These are phyloP conservation scores for Chaetophractus vellerosus DNA, from an alignment of 2,797 vertebrate genomes.

Conservation along the genomic window DNA sequence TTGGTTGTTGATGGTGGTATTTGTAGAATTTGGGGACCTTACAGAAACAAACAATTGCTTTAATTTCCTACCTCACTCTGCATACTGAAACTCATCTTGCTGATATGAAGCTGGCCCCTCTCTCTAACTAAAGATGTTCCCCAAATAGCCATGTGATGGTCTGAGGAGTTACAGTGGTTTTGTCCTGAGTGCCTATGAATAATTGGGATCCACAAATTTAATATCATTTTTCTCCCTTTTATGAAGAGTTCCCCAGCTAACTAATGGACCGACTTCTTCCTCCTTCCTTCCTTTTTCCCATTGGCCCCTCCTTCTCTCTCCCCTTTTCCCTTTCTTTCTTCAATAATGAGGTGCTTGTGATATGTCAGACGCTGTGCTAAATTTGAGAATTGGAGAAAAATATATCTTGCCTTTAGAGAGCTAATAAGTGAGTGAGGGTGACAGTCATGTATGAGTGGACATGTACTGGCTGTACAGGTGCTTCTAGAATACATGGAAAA, in stretches of 20 bases:
- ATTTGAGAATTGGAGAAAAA: slow-evolving; percentile 35
- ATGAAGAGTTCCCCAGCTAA: neutral
- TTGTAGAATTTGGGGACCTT: neutral
- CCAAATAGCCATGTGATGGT: neutral
- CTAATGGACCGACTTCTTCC: neutral
- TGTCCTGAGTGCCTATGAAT: neutral
- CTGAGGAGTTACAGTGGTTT: neutral
- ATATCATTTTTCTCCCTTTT: neutral
- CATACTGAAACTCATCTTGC: neutral
- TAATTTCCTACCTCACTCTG: neutral
- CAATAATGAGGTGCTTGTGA: neutral
- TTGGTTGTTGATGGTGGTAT: neutral
- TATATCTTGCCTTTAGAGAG: slow-evolving; percentile 13
- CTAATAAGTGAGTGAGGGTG: neutral
- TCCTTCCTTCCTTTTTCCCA: neutral
- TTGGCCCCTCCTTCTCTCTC: neutral
- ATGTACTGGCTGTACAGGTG: neutral
- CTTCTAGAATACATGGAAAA: neutral
- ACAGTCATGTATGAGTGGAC: neutral
- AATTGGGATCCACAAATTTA: neutral
- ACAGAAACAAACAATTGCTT: neutral
- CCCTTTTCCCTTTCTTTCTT: neutral
- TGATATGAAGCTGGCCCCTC: neutral
- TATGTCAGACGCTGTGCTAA: neutral
- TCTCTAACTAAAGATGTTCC: neutral